Evolutionary conservation across 2,888 invertebrate genomes (phyloP).

Genomic region (Ochropleura leucogaster): DNA sequence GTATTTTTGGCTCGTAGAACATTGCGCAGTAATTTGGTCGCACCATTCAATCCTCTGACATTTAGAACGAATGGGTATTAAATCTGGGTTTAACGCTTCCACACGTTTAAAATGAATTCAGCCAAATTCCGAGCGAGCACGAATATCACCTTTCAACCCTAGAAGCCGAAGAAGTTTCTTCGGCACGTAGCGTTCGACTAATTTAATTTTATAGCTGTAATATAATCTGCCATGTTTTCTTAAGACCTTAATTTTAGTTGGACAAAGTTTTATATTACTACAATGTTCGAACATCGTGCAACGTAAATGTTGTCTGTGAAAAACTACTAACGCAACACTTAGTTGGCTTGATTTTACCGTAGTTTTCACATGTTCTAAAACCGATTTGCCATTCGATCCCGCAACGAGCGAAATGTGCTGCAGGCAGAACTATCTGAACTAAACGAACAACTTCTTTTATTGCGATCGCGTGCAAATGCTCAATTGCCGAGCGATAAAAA

Average conservation of each 20-base stretch:
- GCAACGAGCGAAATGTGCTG: conserved; percentile 33
- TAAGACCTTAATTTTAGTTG: conserved; percentile 46
- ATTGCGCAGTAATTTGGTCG: conserved; percentile 45
- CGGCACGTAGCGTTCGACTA: conserved; percentile 54
- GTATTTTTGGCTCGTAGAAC: conserved; percentile 42
- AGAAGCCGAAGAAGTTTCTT: conserved; percentile 50
- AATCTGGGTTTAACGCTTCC: conserved; percentile 55
- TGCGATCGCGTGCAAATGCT: conserved; percentile 63
- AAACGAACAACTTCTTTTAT: conserved; percentile 64
- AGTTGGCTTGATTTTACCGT: conserved; percentile 29
- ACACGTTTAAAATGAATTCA: conserved; percentile 54
- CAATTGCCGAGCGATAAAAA: conserved; percentile 61
- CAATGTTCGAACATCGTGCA: conserved; percentile 3
- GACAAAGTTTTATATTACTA: conserved; percentile 38
- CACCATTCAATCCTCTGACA: conserved; percentile 50
- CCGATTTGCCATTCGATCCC: conserved; percentile 45
- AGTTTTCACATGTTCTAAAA: conserved; percentile 50
- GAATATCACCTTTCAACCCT: conserved; percentile 60
- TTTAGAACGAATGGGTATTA: conserved; percentile 55
- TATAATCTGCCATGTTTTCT: conserved; percentile 56
- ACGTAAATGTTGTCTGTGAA: not conserved
- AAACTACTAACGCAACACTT: conserved; percentile 15
- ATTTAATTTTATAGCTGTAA: conserved; percentile 59
- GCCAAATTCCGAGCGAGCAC: conserved; percentile 41
- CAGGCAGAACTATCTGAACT: conserved; percentile 52